These are phyloP conservation scores for Salvelinus fontinalis DNA, from an alignment of 2,113 vertebrate genomes.

Conservation along the genomic window DNA sequence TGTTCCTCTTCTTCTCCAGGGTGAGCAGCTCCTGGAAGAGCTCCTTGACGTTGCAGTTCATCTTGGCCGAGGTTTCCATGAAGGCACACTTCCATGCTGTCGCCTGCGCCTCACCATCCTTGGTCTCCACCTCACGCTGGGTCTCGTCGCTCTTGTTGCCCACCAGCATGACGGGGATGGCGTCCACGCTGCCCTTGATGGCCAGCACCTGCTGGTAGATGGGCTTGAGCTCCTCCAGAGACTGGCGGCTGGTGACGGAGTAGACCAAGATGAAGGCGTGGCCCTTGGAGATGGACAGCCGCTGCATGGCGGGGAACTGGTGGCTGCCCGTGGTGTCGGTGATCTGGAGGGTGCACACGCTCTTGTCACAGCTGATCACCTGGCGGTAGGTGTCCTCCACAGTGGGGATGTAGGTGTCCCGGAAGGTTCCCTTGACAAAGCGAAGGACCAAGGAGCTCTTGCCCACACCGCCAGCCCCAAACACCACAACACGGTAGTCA, in stretches of 20 bases:
- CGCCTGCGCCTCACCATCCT: conserved; percentile 83
- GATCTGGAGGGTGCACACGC: conserved; percentile 87
- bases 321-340: conserved; percentile 89
- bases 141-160: conserved; percentile 90
- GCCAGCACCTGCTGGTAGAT: conserved; percentile 69
- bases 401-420: conserved; percentile 88
- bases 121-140: conserved; percentile 83
- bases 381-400: conserved; percentile 89
- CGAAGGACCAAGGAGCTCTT: conserved; percentile 89
- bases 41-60: conserved; percentile 2
- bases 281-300: conserved; percentile 88
- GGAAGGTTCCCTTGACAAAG: conserved; percentile 87
- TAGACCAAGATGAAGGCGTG: conserved; percentile 89
- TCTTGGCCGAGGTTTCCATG: conserved; percentile 1
- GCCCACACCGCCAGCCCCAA: conserved; percentile 84
- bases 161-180: conserved; percentile 88
- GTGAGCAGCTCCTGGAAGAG: background rate
- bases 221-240: conserved; percentile 85
- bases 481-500: conserved; percentile 88
- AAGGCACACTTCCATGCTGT: conserved; percentile 76
- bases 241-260: conserved; percentile 86
- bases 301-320: conserved; percentile 90
- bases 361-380: conserved; percentile 92
- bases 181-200: conserved; percentile 87
- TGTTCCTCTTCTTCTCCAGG: conserved; percentile 65